Evolutionary conservation across 2,113 vertebrate species (phyloP).

Genomic region (Aphyosemion australe): DNA sequence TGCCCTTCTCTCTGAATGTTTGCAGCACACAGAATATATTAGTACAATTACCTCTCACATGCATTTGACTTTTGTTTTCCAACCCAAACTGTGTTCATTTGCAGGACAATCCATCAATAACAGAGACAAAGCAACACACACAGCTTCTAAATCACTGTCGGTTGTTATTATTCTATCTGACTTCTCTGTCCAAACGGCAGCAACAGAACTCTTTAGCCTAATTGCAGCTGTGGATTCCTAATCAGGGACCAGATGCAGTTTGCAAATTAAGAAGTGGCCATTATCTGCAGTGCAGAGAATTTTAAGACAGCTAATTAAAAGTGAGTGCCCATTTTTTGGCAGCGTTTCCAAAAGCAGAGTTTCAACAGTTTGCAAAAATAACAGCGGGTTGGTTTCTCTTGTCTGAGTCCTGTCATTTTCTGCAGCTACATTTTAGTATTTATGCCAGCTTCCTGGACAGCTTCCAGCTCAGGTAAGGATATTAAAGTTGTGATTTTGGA

Average conservation of each 20-base stretch:
- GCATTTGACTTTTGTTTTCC: constrained; percentile 32
- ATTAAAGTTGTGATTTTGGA: background rate
- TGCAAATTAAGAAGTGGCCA: constrained; percentile 51
- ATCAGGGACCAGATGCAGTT: constrained; percentile 51
- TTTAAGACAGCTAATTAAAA: constrained; percentile 63
- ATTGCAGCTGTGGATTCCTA: constrained; percentile 50
- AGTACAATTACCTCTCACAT: constrained; percentile 21
- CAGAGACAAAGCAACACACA: constrained; percentile 4
- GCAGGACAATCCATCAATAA: constrained; percentile 20
- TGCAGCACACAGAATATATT: constrained; percentile 42
- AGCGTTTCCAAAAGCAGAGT: constrained; percentile 20
- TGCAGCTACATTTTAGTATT: background rate
- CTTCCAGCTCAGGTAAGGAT: background rate
- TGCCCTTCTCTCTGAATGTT: constrained; percentile 48
- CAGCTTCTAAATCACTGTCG: constrained; percentile 24
- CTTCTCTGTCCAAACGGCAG: constrained; percentile 20
- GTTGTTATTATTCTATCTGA: constrained; percentile 43
- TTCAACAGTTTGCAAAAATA: constrained; percentile 23
- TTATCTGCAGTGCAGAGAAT: constrained; percentile 61
- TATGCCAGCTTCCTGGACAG: background rate
- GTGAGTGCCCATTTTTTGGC: constrained; percentile 53
- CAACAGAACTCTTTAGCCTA: constrained; percentile 37
- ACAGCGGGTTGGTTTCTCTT: constrained; percentile 28
- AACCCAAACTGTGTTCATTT: constrained; percentile 26
- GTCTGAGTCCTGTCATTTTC: constrained; percentile 21